Evolutionary conservation across 2,888 invertebrate genomes (phyloP), one percentile per base, ranked within the genome.

Genomic region (Priocnemis perturbator): DNA sequence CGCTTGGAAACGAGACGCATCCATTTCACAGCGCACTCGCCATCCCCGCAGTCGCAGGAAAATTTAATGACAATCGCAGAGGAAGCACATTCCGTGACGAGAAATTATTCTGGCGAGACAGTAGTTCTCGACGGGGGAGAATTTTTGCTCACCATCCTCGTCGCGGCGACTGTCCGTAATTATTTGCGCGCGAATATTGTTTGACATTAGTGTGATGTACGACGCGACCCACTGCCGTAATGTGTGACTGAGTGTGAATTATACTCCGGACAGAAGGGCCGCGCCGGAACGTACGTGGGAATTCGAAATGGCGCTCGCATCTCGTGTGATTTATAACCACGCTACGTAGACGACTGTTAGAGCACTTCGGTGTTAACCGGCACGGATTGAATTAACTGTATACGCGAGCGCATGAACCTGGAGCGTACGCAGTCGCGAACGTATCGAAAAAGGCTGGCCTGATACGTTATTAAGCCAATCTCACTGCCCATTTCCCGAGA

Each of bases 201-300:
- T 78, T 77, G 77, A 77, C 78, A 68, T 78, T 70, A 70, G 79
- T 55, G 78, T 79, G 78, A 78, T 76, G 79, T 71, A 62, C 59
- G 77, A 57, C 72, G 77, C 74, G 73, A 50, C 17, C 50, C 50
- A 50, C 19, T 37, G 37, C 37, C 67, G 77, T 75, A 77, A 79
- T 75, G 75, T 72, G 79, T 77, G 77, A 77, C 79, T 75, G 77
- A 77, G 74, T 77, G 77, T 79, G 79, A 79, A 79, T 79, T 79
- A 79, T 79, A 71, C 74, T 20, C 74, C 77, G 7, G 74, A 77
- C 71, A 77, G 78, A 75, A 78, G 65, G 57, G 45, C 44, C 67
- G 65, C 55, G 60, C 66, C 69, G 69, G 61, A 62, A 60, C 62
- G 64, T 55, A 59, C 70, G 64, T 58, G 65, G 79, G 74, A 79